Percentiles rank a stretch among this genome's conserved stretches.
phyloP scores from a whole-genome alignment of 2,113 vertebrate genomes.

The Neoarius graeffei region DNA sequence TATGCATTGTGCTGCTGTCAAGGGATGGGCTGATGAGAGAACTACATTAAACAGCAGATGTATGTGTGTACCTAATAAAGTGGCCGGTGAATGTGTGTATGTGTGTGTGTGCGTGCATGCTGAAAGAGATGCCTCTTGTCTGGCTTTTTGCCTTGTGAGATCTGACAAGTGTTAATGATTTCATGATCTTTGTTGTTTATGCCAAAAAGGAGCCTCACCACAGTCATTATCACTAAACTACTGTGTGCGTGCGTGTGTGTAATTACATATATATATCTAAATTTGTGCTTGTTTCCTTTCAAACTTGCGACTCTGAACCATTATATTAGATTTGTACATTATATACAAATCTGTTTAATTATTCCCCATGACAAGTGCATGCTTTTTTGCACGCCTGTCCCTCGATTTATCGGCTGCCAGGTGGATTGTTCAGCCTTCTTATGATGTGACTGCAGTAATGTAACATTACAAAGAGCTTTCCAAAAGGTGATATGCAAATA shows the following conservation, averaged over 20 bases:
- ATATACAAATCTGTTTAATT: slow-evolving; percentile 31
- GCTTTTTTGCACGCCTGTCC: slow-evolving; percentile 17
- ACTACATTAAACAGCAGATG: too few relatives aligned
- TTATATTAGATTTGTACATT: not conserved
- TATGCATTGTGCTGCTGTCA: too few relatives aligned
- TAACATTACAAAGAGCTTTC: slow-evolving; percentile 6
- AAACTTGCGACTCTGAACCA: not conserved
- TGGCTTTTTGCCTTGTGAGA: slow-evolving; percentile 2
- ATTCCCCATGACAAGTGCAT: slow-evolving; percentile 41
- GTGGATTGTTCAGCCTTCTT: not conserved
- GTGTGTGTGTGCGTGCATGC: not conserved
- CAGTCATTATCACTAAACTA: not conserved
- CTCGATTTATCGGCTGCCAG: slow-evolving; percentile 34
- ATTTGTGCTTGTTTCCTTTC: slow-evolving; percentile 2
- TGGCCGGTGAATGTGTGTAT: slow-evolving; percentile 1
- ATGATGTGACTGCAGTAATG: slow-evolving; percentile 36
- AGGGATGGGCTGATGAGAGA: too few relatives aligned
- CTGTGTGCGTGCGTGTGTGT: slow-evolving; percentile 8
- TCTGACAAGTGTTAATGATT: slow-evolving; percentile 18
- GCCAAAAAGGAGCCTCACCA: not conserved
- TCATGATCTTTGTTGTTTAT: slow-evolving; percentile 19
- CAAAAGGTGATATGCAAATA: slow-evolving; percentile 49
- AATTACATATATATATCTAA: not conserved
- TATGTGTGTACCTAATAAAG: too few relatives aligned
- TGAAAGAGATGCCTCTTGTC: not conserved